Evolutionary conservation across 1,140 invertebrate species (phyloP), one percentile per base, ranked within the genome.

Genomic region (Habropoda laboriosa): DNA sequence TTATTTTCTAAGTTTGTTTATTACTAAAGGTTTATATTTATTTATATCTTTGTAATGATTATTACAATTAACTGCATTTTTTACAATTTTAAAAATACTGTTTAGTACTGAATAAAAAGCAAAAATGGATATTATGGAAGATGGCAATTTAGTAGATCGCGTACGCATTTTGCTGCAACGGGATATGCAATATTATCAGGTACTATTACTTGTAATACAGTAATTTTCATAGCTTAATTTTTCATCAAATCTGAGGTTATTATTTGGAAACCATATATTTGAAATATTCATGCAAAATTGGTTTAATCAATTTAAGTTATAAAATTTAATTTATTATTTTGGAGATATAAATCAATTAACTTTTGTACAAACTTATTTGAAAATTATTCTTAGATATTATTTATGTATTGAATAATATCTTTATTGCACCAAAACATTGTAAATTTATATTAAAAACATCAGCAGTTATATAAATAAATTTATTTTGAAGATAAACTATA

Each of bases 81-180:
- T 4, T 61, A 10, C 27, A 45, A 18, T 53, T 53, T 12, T 38
- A 49, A 64, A n/a, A n/a, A 16, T 13, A 7, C 66, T 70, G 27
- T 45, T 47, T 0, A 53, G 1, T 57, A 58, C 60, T 75, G 7
- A 70, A 75, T 45, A 58, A 55, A 40, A 81, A 72, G 87, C 13
- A n/a, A 51, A 79, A 74, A 97, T 97, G 96, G 96, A 97, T 91
- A 95, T 97, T 75, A 96, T 97, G 93, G 96, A 97, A 94, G 96
- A 97, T 94, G 96, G 96, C 35, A 97, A 96, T 94, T 95, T 97
- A 90, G 96, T 97, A 94, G 96, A 97, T 91, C 94, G 96, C 79
- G 96, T 96, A 55, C 94, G 96, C 80, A 96, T 96, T 87, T 93
- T 97, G 49, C 93, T 97, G 53, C 96, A 97, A 91, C 93, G 96